phyloP scores from a whole-genome alignment of 2,113 vertebrate species.

The Pachyramphus minor region DNA sequence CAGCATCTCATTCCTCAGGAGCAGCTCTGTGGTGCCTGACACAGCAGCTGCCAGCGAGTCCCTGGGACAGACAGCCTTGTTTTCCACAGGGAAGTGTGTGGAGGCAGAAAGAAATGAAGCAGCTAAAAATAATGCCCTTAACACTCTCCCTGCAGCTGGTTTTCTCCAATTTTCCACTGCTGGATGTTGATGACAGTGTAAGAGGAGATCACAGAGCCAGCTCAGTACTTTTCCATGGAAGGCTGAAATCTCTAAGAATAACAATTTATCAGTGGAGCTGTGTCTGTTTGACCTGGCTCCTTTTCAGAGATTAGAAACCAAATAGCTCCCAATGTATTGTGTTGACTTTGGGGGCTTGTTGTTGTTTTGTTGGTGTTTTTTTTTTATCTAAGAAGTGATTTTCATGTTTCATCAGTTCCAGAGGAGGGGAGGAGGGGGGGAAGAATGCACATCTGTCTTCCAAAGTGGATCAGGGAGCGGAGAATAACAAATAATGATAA shows the following conservation, averaged over 20 bases:
- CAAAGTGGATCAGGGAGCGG: slow-evolving; percentile 29
- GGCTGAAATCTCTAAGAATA: slow-evolving; percentile 56
- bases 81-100: slow-evolving; percentile 20
- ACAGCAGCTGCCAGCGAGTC: neutral
- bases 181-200: slow-evolving; percentile 46
- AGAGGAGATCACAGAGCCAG: slow-evolving; percentile 41
- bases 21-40: neutral
- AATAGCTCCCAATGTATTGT: slow-evolving; percentile 22
- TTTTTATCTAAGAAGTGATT: slow-evolving; percentile 39
- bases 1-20: neutral
- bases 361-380: neutral
- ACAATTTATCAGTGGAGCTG: slow-evolving; percentile 50
- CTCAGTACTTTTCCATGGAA: slow-evolving; percentile 71
- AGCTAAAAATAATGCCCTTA: slow-evolving; percentile 42
- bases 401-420: slow-evolving; percentile 27
- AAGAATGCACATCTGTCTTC: slow-evolving; percentile 19
- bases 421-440: neutral
- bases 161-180: slow-evolving; percentile 57
- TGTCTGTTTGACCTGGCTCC: slow-evolving; percentile 59
- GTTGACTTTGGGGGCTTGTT: slow-evolving; percentile 25
- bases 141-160: slow-evolving; percentile 47
- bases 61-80: neutral
- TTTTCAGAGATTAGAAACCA: slow-evolving; percentile 62
- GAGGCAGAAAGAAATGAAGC: neutral
- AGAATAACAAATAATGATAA: slow-evolving; percentile 36